phyloP scores from a whole-genome alignment of 2,113 vertebrate genomes.

The Archocentrus centrarchus region DNA sequence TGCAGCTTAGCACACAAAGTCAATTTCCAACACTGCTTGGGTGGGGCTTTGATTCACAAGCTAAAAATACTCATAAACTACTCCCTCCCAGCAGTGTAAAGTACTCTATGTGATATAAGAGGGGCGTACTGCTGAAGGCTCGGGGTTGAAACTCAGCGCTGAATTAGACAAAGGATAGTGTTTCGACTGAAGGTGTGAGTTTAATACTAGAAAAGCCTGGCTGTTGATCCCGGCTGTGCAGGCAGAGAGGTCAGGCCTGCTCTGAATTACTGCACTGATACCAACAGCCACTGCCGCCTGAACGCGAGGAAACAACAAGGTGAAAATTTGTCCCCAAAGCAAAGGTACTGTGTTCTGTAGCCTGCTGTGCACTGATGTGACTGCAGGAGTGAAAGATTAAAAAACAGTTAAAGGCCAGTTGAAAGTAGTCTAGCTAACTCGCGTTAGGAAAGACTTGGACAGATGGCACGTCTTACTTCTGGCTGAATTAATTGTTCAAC shows the following conservation, averaged over 20 bases:
- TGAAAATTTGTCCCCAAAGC: not conserved
- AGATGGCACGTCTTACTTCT: not conserved
- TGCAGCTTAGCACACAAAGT: not conserved
- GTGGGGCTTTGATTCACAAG: not conserved
- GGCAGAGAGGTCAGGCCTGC: conserved; percentile 21
- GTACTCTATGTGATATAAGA: conserved; percentile 32
- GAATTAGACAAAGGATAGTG: conserved; percentile 43
- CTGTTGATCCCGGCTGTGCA: conserved; percentile 28
- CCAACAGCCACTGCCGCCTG: not conserved
- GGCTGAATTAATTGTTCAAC: not conserved
- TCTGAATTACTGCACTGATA: not conserved
- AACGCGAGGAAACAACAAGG: not conserved
- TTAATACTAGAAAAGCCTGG: conserved; percentile 40
- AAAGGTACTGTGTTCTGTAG: not conserved
- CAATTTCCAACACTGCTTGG: not conserved
- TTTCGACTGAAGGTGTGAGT: conserved; percentile 57
- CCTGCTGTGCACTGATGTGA: not conserved
- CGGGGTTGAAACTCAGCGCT: not conserved
- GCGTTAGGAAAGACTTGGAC: not conserved
- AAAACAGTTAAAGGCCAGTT: not conserved
- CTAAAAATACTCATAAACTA: conserved; percentile 42
- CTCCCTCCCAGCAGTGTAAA: conserved; percentile 2
- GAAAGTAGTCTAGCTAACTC: not conserved
- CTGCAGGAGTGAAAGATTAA: not conserved
- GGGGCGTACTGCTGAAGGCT: not conserved